These are phyloP conservation scores for Antheraea mylitta DNA, from an alignment of 1,140 invertebrate genomes.

Conservation along the genomic window DNA sequence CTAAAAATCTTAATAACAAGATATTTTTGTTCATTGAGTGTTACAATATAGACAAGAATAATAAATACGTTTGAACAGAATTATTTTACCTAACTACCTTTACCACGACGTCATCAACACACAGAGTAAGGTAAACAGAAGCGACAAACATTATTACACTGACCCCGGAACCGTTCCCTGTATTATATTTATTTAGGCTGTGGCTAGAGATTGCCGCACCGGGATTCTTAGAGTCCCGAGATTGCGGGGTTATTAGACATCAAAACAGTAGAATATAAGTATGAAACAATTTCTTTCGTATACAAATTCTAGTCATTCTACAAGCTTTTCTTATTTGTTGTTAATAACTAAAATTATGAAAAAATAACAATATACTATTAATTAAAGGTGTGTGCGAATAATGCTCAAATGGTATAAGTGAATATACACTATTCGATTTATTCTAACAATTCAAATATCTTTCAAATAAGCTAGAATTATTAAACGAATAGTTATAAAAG, in stretches of 20 bases:
- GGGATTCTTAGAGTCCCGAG: not conserved
- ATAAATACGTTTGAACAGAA: not conserved
- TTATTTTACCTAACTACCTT: not conserved
- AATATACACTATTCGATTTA: too few relatives aligned
- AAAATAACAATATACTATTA: too few relatives aligned
- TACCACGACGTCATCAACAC: not conserved
- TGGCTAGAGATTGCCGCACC: conserved; percentile 3
- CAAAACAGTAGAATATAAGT: not conserved
- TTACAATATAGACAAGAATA: not conserved
- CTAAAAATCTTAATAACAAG: too few relatives aligned
- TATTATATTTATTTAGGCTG: conserved; percentile 52
- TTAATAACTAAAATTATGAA: too few relatives aligned
- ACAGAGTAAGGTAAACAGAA: conserved; percentile 39
- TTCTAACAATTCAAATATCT: too few relatives aligned
- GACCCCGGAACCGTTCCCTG: conserved; percentile 33
- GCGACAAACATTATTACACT: conserved; percentile 38
- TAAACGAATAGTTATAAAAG: too few relatives aligned
- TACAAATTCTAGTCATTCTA: not conserved
- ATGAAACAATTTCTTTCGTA: not conserved
- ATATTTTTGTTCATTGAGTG: too few relatives aligned
- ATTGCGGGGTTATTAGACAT: not conserved
- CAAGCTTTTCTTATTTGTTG: too few relatives aligned
- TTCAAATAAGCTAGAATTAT: too few relatives aligned
- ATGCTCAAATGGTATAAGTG: too few relatives aligned
- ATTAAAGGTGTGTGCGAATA: too few relatives aligned